phyloP scores from a whole-genome alignment of 64 coral and sea anemone genomes.

The Stichodactyla mertensii region DNA sequence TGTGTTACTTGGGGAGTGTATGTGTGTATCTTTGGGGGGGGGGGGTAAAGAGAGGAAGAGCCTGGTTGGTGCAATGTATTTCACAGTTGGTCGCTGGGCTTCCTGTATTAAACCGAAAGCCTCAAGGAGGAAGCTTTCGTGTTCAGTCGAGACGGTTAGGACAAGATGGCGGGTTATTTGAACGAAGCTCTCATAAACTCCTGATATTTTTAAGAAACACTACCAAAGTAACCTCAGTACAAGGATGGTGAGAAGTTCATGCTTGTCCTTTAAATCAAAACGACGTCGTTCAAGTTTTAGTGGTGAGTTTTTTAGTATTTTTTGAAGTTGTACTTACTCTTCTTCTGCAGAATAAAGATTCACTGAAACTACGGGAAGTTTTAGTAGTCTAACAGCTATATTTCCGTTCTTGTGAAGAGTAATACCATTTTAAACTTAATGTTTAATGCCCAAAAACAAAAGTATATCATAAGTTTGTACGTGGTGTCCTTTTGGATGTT shows the following conservation, averaged over 20 bases:
- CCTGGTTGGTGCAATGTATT: no score
- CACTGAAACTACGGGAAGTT: background rate
- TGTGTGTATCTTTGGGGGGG: no score
- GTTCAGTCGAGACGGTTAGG: background rate
- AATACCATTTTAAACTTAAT: no score
- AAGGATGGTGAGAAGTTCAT: background rate
- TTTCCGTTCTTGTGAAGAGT: background rate
- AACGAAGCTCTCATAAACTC: background rate
- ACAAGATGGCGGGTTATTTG: constrained; percentile 23
- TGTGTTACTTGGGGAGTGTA: no score
- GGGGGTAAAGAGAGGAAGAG: no score
- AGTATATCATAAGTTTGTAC: no score
- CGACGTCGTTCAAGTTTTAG: background rate
- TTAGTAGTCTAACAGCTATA: background rate
- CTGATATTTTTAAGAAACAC: background rate
- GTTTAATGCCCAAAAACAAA: no score
- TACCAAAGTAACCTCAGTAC: background rate
- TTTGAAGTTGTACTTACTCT: background rate
- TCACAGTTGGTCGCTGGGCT: background rate
- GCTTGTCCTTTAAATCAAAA: background rate
- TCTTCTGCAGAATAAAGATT: background rate
- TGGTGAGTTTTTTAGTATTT: background rate
- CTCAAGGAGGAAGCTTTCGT: background rate
- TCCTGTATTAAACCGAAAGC: background rate
- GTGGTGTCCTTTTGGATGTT: no score